Evolutionary conservation across 2,888 invertebrate species (phyloP), one percentile per base, ranked within the genome.

Genomic region (Drosophila algonquin): DNA sequence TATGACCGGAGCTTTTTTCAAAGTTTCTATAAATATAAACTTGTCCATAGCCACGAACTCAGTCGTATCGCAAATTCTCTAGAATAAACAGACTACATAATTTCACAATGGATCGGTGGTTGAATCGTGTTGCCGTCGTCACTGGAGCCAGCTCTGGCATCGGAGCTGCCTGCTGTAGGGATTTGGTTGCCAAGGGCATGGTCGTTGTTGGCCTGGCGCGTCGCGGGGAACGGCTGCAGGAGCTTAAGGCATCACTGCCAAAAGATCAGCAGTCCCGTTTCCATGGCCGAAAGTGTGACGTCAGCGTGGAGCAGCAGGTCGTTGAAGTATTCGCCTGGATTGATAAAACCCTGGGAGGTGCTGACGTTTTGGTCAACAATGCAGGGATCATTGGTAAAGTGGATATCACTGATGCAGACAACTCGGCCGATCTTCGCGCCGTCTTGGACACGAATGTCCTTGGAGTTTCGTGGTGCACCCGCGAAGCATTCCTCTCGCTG

Each of bases 341-440:
- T 5, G 69, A 69, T 3, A 45, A 94, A 30, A 94, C 94, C 73
- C 96, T 93, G 87, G 94, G 94, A 1, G 94, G 94, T 89, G 90
- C 97, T 3, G 96, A 97, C 92, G 94, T 97, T 18, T 91, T 97
- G 47, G 94, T 97, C 0, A 97, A 98, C 91, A 97, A 96, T 93
- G 98, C 98, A 58, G 98, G 98, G n/a, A 94, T 96, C 57, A 3
- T 9, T 1, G 30, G 16, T 1, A 0, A 0, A 0, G 18, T 45
- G 0, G 2, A 9, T 0, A 55, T 90, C 7, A 59, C 77, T 3
- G 67, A 63, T 12, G 68, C 78, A 1, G 76, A 64, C 12, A 89
- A 90, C 60, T 68, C 79, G 3, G 64, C 71, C 1, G 78, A 85
- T 69, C 65, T 91, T 12, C 73, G 70, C 5, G 79, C 91, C 8